Base-by-base conservation (phyloP, 1,140 invertebrate species). In the Scaptomyza pallida region DNA sequence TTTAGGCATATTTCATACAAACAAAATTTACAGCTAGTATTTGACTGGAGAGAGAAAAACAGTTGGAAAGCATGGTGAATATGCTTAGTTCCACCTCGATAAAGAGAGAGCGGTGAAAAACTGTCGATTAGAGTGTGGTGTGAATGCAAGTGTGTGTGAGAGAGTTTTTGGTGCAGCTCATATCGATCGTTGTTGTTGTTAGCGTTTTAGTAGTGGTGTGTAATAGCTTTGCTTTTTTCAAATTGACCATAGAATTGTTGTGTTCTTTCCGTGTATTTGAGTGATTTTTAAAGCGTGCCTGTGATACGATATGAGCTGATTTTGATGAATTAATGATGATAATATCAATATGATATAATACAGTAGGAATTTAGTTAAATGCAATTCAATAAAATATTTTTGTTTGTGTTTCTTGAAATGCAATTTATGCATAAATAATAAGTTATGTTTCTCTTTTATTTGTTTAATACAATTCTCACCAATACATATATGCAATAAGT, bases 281-380 rank as follows among this genome's bases (percentile, higher is more conserved):
- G 76, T 72, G 48, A 72, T 55, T 73, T 59, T 75, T 47, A 55
- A 88, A 89, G 88, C 88, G 89, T 90, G 85, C 77, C 88, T 90
- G 88, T 90, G 88, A 90, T 90, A 90, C 89, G 88, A 90, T 90
- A 83, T 90, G 88, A 90, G 88, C 82, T 82, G 78, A 59, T 50
- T 30, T 61, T 26, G 10, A 40, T 2, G 41, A 43, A n/a, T n/a
- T 44, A 55, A 48, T 37, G 56, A 75, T 68, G 48, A 61, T 17
- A 37, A 12, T 44, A 47, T 10, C 33, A 30, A 33, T 12, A 26
- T 19, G 21, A 50, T 12, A 2, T 23, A 41, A 52, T 48, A 21
- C 23, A 37, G 56, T 79, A 75, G 63, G 41, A 45, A 48, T 79
- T 69, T 85, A 72, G 68, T 83, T 80, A 76, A 79, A 79, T 69